These are phyloP conservation scores for Characodon lateralis DNA, from an alignment of 2,797 vertebrate genomes.

Conservation along the genomic window DNA sequence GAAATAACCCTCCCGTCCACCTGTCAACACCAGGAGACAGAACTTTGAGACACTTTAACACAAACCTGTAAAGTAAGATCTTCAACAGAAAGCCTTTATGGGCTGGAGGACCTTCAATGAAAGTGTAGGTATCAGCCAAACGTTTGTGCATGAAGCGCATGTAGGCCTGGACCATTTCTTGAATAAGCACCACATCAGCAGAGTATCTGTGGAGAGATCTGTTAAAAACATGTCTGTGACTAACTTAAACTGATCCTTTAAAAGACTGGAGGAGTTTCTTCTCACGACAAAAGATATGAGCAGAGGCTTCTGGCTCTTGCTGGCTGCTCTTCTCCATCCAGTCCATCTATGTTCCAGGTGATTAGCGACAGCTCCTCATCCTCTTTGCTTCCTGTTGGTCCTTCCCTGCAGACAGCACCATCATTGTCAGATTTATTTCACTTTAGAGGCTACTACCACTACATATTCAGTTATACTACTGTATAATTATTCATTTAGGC, in stretches of 20 bases:
- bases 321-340: conserved; percentile 76
- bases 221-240: neutral
- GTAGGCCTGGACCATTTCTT: conserved; percentile 65
- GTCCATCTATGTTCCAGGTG: conserved; percentile 90
- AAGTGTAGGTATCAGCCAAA: conserved; percentile 60
- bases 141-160: conserved; percentile 61
- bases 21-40: conserved; percentile 56
- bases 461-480: no score
- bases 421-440: neutral
- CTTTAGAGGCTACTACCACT: neutral
- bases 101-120: conserved; percentile 83
- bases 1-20: conserved; percentile 85
- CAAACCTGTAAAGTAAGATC: neutral
- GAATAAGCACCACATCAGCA: conserved; percentile 44
- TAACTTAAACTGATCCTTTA: no score
- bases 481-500: neutral
- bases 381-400: neutral
- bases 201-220: conserved; percentile 3
- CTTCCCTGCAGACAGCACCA: neutral
- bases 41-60: neutral
- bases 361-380: conserved; percentile 63
- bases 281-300: conserved; percentile 84
- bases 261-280: no score
- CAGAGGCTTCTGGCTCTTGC: conserved; percentile 85
- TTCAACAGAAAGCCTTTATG: neutral